Conservation (phyloP, 2,797 vertebrate species). For the Siniperca scherzeri region DNA sequence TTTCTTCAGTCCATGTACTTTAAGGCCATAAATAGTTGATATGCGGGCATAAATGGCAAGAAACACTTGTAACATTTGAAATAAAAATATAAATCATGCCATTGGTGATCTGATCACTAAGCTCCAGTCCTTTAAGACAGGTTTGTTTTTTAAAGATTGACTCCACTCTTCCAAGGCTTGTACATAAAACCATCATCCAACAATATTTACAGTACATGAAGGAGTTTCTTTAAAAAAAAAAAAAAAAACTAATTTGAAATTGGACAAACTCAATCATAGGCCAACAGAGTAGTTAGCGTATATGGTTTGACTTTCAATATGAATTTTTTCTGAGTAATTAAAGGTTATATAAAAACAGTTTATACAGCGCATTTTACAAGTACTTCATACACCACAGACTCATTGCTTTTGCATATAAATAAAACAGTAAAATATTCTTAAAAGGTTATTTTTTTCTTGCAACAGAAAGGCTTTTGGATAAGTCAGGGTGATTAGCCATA, state of each 20-base stretch:
- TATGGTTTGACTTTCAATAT: conserved; percentile 37
- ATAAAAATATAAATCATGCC: conserved; percentile 37
- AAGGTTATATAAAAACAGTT: conserved; percentile 60
- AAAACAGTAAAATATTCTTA: conserved; percentile 59
- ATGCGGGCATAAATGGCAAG: conserved; percentile 31
- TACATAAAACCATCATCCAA: conserved; percentile 44
- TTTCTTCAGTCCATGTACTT: conserved; percentile 22
- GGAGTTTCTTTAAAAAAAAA: conserved; percentile 22
- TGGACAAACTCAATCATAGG: conserved; percentile 32
- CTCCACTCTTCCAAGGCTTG: neutral
- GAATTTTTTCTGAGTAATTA: conserved; percentile 43
- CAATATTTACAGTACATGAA: conserved; percentile 56
- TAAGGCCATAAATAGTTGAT: conserved; percentile 54
- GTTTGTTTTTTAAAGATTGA: conserved; percentile 5
- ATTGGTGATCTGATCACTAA: conserved; percentile 41
- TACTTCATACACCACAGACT: conserved; percentile 68
- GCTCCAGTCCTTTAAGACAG: conserved; percentile 30
- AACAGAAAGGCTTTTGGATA: conserved; percentile 46
- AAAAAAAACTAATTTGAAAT: conserved; percentile 19
- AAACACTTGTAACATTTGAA: conserved; percentile 41
- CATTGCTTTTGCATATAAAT: conserved; percentile 62
- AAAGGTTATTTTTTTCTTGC: conserved; percentile 35
- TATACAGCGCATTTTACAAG: conserved; percentile 70
- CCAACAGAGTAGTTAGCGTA: conserved; percentile 16
- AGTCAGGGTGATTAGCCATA: conserved; percentile 51